A percentile compares a stretch with the other conserved stretches of the same genome.
These are phyloP conservation scores for Scaptomyza caliginosa DNA, from an alignment of 2,888 invertebrate species.

Conservation along the genomic window DNA sequence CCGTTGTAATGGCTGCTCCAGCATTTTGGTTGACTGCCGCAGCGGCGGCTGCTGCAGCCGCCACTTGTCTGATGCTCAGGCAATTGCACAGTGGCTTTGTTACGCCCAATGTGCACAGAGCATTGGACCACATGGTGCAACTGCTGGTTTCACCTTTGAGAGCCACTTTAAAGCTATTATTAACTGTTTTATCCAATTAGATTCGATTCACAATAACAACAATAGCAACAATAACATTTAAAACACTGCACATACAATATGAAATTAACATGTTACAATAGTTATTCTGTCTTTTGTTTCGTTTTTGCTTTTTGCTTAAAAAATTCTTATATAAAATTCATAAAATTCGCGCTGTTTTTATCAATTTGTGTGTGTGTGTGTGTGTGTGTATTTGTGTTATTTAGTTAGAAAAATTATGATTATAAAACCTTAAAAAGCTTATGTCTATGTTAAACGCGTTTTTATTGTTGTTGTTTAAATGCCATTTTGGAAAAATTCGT, in stretches of 20 bases:
- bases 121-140: conserved; percentile 84
- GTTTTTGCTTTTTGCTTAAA: conserved; percentile 13
- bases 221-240: conserved; percentile 25
- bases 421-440: conserved; percentile 60
- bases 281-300: background rate
- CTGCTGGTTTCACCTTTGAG: conserved; percentile 75
- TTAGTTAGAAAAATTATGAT: conserved; percentile 26
- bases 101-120: conserved; percentile 84
- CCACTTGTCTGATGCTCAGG: conserved; percentile 84
- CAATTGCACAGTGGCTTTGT: conserved; percentile 84
- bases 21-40: conserved; percentile 75
- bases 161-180: conserved; percentile 76
- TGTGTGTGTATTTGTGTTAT: too few species aligned
- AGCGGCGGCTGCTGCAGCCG: conserved; percentile 81
- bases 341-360: conserved; percentile 6
- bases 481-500: conserved; percentile 72
- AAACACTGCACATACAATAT: conserved; percentile 29
- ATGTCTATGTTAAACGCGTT: conserved; percentile 44
- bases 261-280: conserved; percentile 27
- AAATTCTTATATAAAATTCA: conserved; percentile 54
- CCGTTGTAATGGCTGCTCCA: conserved; percentile 76
- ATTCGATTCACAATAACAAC: conserved; percentile 18
- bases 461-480: conserved; percentile 62
- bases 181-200: conserved; percentile 20
- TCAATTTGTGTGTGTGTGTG: too few species aligned